These are phyloP conservation scores for Plagodis dolabraria DNA, from an alignment of 2,888 invertebrate genomes.

Conservation along the genomic window DNA sequence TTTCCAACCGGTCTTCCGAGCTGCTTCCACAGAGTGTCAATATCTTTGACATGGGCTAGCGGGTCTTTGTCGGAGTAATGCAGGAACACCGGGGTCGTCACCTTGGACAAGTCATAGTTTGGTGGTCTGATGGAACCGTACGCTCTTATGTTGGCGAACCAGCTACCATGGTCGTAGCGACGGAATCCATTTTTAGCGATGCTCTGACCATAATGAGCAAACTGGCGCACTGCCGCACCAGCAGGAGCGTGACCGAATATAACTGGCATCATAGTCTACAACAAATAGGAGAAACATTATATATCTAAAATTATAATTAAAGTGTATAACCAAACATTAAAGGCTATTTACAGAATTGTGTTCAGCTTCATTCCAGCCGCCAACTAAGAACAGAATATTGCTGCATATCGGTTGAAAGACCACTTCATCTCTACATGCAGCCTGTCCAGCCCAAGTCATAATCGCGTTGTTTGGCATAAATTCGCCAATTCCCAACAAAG, in stretches of 20 bases:
- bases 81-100: slow-evolving; percentile 86
- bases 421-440: slow-evolving; percentile 83
- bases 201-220: slow-evolving; percentile 90
- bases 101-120: slow-evolving; percentile 81
- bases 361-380: slow-evolving; percentile 85
- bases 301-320: not conserved
- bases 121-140: slow-evolving; percentile 85
- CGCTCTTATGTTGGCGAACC: slow-evolving; percentile 72
- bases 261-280: slow-evolving; percentile 83
- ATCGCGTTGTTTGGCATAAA: slow-evolving; percentile 86
- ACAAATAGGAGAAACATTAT: not conserved
- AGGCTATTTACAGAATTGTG: slow-evolving; percentile 59
- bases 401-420: slow-evolving; percentile 86
- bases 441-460: slow-evolving; percentile 75
- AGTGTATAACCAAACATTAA: not conserved
- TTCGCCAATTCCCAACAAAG: slow-evolving; percentile 84
- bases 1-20: slow-evolving; percentile 83
- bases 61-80: slow-evolving; percentile 88
- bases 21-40: slow-evolving; percentile 78
- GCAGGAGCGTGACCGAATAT: slow-evolving; percentile 88
- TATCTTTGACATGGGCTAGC: slow-evolving; percentile 84
- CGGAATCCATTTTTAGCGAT: slow-evolving; percentile 79
- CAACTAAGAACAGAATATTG: slow-evolving; percentile 87
- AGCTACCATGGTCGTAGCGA: slow-evolving; percentile 84
- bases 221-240: slow-evolving; percentile 88